Evolutionary conservation across 2,888 invertebrate genomes (phyloP).

Genomic region (Crioceris asparagi): DNA sequence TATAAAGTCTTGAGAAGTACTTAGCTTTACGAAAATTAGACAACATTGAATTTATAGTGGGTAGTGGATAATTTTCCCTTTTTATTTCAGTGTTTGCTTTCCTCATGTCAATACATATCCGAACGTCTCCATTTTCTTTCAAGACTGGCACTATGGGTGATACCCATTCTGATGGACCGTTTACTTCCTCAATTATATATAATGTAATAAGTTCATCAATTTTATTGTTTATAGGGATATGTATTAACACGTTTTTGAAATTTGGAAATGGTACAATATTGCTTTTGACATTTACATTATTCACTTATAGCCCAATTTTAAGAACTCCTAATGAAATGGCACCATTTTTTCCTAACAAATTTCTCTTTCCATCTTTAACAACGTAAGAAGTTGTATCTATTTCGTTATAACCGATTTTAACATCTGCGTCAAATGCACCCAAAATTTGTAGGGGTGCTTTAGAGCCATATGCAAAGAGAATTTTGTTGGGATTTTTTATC

Average conservation of each 20-base stretch:
- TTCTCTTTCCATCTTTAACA: slow-evolving; percentile 12
- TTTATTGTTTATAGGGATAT: slow-evolving; percentile 20
- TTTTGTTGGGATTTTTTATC: slow-evolving; percentile 12
- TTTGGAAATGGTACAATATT: slow-evolving; percentile 19
- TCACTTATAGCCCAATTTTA: slow-evolving; percentile 14
- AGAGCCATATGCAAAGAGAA: slow-evolving; percentile 17
- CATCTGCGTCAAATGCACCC: slow-evolving; percentile 18
- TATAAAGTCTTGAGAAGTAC: slow-evolving; percentile 21
- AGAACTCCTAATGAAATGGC: slow-evolving; percentile 16
- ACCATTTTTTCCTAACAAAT: slow-evolving; percentile 18
- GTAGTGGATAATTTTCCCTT: slow-evolving; percentile 21
- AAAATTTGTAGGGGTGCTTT: slow-evolving; percentile 13
- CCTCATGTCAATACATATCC: slow-evolving; percentile 25
- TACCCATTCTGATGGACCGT: slow-evolving; percentile 22
- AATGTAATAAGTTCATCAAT: slow-evolving; percentile 18
- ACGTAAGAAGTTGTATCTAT: slow-evolving; percentile 16
- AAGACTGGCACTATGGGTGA: slow-evolving; percentile 24
- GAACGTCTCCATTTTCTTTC: slow-evolving; percentile 19
- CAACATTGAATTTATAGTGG: slow-evolving; percentile 18
- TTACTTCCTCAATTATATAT: slow-evolving; percentile 22
- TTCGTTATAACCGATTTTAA: slow-evolving; percentile 9
- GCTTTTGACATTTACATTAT: slow-evolving; percentile 6
- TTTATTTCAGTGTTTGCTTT: slow-evolving; percentile 17
- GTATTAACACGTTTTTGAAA: slow-evolving; percentile 22
- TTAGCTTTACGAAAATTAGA: slow-evolving; percentile 22